These are phyloP conservation scores for Maniola jurtina DNA, from an alignment of 1,140 invertebrate species.

Conservation along the genomic window DNA sequence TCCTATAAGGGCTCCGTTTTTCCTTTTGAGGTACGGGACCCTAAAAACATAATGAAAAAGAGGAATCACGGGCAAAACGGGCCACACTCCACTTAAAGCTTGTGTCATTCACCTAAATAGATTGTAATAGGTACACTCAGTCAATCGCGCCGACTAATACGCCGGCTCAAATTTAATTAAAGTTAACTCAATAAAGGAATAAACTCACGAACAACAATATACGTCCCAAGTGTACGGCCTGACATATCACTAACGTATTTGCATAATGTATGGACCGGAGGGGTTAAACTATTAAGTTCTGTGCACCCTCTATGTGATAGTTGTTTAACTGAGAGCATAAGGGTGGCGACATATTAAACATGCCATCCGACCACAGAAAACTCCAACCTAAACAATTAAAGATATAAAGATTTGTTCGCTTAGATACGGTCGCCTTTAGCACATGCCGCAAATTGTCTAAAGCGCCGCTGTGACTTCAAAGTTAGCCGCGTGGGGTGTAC, in stretches of 20 bases:
- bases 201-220: slow-evolving; percentile 72
- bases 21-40: too few species aligned
- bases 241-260: slow-evolving; percentile 76
- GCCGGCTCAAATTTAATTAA: slow-evolving; percentile 74
- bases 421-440: too few species aligned
- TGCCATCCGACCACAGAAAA: too few species aligned
- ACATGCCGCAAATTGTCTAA: too few species aligned
- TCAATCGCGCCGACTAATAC: slow-evolving; percentile 70
- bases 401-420: too few species aligned
- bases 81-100: not conserved
- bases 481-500: too few species aligned
- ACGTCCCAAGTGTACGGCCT: slow-evolving; percentile 68
- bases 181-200: slow-evolving; percentile 75
- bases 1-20: too few species aligned
- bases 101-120: slow-evolving; percentile 5
- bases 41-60: slow-evolving; percentile 1
- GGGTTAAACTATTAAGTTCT: slow-evolving; percentile 71
- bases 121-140: slow-evolving; percentile 32
- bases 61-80: slow-evolving; percentile 1
- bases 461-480: too few species aligned
- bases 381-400: too few species aligned
- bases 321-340: slow-evolving; percentile 66
- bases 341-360: not conserved
- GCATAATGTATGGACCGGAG: slow-evolving; percentile 74
- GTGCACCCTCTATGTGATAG: slow-evolving; percentile 66